Conservation (phyloP, 1,140 invertebrate species). For the Hirudo medicinalis region DNA sequence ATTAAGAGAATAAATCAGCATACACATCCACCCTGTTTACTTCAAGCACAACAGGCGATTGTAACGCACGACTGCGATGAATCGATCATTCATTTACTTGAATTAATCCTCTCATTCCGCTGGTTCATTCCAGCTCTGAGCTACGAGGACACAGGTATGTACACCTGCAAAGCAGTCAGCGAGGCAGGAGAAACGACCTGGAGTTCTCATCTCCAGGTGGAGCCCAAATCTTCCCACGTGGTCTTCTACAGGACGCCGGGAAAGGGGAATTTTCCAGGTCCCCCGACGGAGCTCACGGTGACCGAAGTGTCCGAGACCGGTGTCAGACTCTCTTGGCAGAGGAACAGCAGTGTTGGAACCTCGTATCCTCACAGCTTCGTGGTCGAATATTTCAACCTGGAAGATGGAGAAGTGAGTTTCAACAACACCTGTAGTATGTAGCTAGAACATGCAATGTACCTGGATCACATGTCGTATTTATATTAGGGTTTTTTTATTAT, state of each 20-base stretch:
- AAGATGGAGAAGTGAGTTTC: conserved; percentile 31
- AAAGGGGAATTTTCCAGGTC: background rate
- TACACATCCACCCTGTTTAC: too few species aligned
- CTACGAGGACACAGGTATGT: conserved; percentile 42
- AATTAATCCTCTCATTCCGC: too few species aligned
- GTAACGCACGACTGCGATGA: too few species aligned
- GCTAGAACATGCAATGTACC: too few species aligned
- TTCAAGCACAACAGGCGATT: too few species aligned
- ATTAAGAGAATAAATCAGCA: too few species aligned
- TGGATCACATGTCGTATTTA: too few species aligned
- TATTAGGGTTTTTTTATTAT: too few species aligned
- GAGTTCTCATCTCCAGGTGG: conserved; percentile 59
- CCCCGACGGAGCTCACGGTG: conserved; percentile 36
- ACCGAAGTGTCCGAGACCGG: conserved; percentile 62
- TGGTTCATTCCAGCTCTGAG: conserved; percentile 51
- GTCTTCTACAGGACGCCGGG: conserved; percentile 52
- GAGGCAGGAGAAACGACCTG: conserved; percentile 70
- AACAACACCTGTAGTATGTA: too few species aligned
- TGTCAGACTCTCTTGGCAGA: conserved; percentile 64
- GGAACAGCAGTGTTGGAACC: conserved; percentile 53
- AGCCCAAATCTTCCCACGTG: conserved; percentile 52
- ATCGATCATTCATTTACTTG: too few species aligned
- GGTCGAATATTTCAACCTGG: conserved; percentile 64
- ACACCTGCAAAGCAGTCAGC: conserved; percentile 58
- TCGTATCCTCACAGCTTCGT: conserved; percentile 64